Evolutionary conservation across 2,113 vertebrate species (phyloP).

Genomic region (Psephotus haematonotus): DNA sequence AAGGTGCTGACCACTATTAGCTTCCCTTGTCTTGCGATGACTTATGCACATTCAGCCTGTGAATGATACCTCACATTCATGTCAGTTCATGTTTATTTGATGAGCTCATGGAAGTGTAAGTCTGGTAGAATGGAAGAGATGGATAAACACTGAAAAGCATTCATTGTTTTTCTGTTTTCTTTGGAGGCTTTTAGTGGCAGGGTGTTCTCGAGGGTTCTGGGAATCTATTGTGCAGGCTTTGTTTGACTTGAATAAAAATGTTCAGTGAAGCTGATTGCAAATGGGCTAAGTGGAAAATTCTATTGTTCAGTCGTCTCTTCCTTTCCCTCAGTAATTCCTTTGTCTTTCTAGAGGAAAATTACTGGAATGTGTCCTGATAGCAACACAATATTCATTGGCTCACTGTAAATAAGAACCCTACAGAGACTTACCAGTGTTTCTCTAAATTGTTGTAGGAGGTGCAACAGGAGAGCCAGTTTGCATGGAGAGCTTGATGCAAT

Average conservation of each 20-base stretch:
- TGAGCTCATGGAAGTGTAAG: constrained; percentile 50
- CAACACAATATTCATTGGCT: neutral
- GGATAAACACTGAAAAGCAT: constrained; percentile 31
- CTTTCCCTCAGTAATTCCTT: neutral
- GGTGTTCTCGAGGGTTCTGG: constrained; percentile 23
- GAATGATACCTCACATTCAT: neutral
- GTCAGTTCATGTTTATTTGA: constrained; percentile 47
- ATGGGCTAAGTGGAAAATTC: constrained; percentile 47
- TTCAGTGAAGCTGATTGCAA: constrained; percentile 5
- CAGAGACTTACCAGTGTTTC: neutral
- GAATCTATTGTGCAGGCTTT: constrained; percentile 10
- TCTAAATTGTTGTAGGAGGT: neutral
- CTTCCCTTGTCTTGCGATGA: neutral
- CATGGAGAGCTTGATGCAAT: neutral
- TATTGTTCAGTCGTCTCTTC: constrained; percentile 5
- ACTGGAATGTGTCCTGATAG: neutral
- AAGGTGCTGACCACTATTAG: neutral
- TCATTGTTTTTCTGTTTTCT: constrained; percentile 48
- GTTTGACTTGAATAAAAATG: constrained; percentile 32
- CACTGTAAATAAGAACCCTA: neutral
- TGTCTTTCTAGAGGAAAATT: constrained; percentile 35
- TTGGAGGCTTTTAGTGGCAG: constrained; percentile 19
- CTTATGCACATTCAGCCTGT: neutral
- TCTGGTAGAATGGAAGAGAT: neutral
- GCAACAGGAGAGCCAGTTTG: neutral